Percentiles rank a stretch among this genome's conserved stretches.
Conservation (phyloP, 2,113 vertebrate genomes). For the Lutjanus erythropterus region DNA sequence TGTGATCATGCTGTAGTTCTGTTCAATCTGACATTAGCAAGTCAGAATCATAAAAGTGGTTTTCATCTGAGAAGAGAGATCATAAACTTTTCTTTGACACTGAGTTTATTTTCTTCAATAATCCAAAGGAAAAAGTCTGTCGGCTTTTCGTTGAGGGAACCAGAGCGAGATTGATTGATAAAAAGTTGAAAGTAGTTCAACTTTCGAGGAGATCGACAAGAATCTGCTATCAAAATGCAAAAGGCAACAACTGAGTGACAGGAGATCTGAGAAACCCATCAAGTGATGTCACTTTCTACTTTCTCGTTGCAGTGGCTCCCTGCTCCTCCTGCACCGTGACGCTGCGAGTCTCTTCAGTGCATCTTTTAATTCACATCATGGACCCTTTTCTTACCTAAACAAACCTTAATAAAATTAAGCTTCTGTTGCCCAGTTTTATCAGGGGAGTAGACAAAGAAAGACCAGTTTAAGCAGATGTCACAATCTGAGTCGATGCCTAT, state of each 20-base stretch:
- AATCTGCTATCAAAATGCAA: background rate
- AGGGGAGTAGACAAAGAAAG: background rate
- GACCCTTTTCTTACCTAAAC: background rate
- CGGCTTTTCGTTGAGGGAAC: too few relatives aligned
- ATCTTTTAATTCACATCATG: too few relatives aligned
- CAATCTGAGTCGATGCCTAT: slow-evolving; percentile 6
- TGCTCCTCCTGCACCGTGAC: background rate
- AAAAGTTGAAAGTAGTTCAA: background rate
- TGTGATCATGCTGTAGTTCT: too few relatives aligned
- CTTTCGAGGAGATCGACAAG: background rate
- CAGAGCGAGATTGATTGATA: background rate
- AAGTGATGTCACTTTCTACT: background rate
- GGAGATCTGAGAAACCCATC: background rate
- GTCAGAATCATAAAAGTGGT: too few relatives aligned
- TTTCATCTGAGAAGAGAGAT: too few relatives aligned
- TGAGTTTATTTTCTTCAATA: too few relatives aligned
- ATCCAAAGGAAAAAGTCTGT: too few relatives aligned
- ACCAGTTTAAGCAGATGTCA: background rate
- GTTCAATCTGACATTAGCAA: too few relatives aligned
- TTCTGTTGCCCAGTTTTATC: background rate
- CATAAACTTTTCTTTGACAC: too few relatives aligned
- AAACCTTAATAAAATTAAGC: too few relatives aligned
- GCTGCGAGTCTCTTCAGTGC: background rate
- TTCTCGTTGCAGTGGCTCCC: background rate
- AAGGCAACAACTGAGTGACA: background rate